A percentile compares a stretch with the other conserved stretches of the same genome.
Evolutionary conservation across 2,888 invertebrate species (phyloP).

Genomic region (Abscondita cerata): DNA sequence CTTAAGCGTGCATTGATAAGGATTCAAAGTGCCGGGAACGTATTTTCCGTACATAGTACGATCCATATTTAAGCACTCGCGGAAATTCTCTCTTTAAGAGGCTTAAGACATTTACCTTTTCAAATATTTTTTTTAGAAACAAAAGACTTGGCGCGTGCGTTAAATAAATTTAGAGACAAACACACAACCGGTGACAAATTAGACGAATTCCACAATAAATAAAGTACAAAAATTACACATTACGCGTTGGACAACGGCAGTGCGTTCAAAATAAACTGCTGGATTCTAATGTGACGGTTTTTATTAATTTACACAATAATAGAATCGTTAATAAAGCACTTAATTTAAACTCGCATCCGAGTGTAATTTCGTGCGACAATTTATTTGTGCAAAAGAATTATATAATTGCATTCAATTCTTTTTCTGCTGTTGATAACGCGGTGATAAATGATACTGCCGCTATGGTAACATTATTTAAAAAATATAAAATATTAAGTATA

Average conservation of each 20-base stretch:
- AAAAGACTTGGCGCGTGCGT: constrained; percentile 46
- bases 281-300: constrained; percentile 14
- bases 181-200: constrained; percentile 45
- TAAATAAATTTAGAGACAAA: constrained; percentile 25
- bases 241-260: constrained; percentile 15
- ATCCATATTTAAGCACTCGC: constrained; percentile 67
- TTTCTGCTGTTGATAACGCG: constrained; percentile 50
- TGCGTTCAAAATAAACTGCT: constrained; percentile 17
- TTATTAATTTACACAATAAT: constrained; percentile 21
- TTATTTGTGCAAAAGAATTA: constrained; percentile 1
- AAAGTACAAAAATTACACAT: constrained; percentile 28
- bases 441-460: background rate
- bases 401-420: constrained; percentile 53
- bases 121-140: constrained; percentile 43
- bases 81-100: constrained; percentile 13
- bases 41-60: constrained; percentile 91
- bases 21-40: constrained; percentile 81
- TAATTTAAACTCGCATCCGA: constrained; percentile 18
- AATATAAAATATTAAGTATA: constrained; percentile 48
- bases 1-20: constrained; percentile 83
- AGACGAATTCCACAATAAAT: constrained; percentile 47
- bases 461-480: constrained; percentile 50
- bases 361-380: constrained; percentile 61
- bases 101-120: constrained; percentile 33
- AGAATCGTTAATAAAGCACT: constrained; percentile 19